Evolutionary conservation across 1,140 invertebrate genomes (phyloP).

Genomic region (Drosophila kikkawai): DNA sequence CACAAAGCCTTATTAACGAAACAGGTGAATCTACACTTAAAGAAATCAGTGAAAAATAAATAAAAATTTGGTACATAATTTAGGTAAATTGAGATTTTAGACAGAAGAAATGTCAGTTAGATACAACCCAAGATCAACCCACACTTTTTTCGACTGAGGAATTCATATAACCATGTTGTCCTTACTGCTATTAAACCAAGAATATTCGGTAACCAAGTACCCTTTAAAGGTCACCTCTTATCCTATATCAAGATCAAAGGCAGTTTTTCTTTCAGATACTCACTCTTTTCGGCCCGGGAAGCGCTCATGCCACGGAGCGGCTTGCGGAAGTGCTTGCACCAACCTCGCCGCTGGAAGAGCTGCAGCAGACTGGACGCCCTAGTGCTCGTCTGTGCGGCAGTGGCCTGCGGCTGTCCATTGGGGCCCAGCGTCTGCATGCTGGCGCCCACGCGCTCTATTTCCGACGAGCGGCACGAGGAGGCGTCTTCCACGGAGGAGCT

Average conservation of each 20-base stretch:
- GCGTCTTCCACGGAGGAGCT: slow-evolving; percentile 86
- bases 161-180: background rate
- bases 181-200: background rate
- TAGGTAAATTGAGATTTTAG: background rate
- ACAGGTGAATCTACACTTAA: background rate
- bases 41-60: background rate
- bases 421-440: slow-evolving; percentile 62
- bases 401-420: slow-evolving; percentile 56
- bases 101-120: background rate
- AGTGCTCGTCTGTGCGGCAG: slow-evolving; percentile 58
- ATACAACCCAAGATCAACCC: background rate
- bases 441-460: slow-evolving; percentile 85
- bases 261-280: slow-evolving; percentile 82
- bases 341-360: slow-evolving; percentile 85
- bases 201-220: no score
- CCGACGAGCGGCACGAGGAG: slow-evolving; percentile 87
- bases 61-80: background rate
- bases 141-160: background rate
- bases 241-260: background rate
- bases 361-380: slow-evolving; percentile 85
- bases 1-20: slow-evolving; percentile 28
- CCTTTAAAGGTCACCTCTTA: background rate
- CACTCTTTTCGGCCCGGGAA: slow-evolving; percentile 89
- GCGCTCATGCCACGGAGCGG: slow-evolving; percentile 88
- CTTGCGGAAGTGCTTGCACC: slow-evolving; percentile 87